Percentiles rank a stretch among this genome's conserved stretches.
phyloP scores from a whole-genome alignment of 2,113 vertebrate species.

The Mesoclemmys tuberculata region DNA sequence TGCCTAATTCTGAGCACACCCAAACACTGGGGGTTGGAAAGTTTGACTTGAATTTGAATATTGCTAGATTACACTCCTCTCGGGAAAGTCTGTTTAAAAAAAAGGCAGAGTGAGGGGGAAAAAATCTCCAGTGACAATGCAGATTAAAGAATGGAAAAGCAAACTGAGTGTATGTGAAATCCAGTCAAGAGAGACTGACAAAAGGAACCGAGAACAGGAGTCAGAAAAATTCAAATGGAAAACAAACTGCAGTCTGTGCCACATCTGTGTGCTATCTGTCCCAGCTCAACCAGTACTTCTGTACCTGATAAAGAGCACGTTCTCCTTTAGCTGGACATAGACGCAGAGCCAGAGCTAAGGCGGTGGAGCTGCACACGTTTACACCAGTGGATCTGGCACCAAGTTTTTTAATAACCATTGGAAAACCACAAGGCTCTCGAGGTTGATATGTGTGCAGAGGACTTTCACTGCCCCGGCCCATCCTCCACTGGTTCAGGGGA shows the following conservation, averaged over 20 bases:
- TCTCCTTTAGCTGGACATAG: background rate
- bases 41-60: background rate
- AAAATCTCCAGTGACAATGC: background rate
- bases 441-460: no score
- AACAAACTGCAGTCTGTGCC: background rate
- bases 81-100: background rate
- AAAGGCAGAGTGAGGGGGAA: background rate
- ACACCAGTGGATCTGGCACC: background rate
- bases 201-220: background rate
- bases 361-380: background rate
- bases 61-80: background rate
- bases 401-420: background rate
- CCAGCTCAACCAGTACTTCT: background rate
- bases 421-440: background rate
- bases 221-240: background rate
- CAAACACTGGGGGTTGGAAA: background rate
- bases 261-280: background rate
- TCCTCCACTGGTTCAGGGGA: background rate
- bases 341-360: no score
- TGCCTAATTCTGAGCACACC: background rate
- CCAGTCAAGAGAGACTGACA: background rate
- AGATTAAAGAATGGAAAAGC: background rate
- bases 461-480: background rate
- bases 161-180: fast-evolving
- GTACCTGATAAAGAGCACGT: background rate